These are phyloP conservation scores for Chaetodon trifascialis DNA, from an alignment of 2,113 vertebrate genomes.

Conservation along the genomic window DNA sequence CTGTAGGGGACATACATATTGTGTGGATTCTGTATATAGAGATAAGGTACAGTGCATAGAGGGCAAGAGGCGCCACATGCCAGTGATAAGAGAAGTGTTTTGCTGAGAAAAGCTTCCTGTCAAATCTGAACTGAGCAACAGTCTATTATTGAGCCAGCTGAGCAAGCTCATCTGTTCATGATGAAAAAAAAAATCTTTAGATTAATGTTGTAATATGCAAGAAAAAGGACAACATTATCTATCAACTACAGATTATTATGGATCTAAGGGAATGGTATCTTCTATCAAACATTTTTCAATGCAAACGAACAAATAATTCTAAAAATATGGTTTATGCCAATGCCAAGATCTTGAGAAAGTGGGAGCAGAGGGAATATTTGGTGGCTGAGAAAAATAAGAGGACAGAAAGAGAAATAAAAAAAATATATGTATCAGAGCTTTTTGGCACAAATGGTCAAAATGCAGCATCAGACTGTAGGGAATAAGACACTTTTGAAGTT, in stretches of 20 bases:
- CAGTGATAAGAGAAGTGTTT: conserved; percentile 24
- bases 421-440: background rate
- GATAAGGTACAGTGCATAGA: conserved; percentile 7
- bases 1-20: conserved; percentile 1
- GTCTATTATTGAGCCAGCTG: background rate
- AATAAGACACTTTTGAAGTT: conserved; percentile 13
- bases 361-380: background rate
- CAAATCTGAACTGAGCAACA: conserved; percentile 9
- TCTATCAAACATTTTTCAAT: background rate
- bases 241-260: too few species aligned
- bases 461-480: conserved; percentile 4
- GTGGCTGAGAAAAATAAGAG: background rate
- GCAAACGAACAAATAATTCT: background rate
- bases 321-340: background rate
- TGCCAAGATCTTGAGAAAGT: background rate
- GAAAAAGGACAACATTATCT: background rate
- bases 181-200: background rate
- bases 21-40: background rate
- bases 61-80: conserved; percentile 1
- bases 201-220: background rate
- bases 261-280: background rate
- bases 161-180: background rate
- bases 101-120: conserved; percentile 37
- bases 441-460: background rate
- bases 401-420: background rate